Percentiles rank a stretch among this genome's conserved stretches.
Conservation (phyloP, 2,797 vertebrate species). For the Argyrosomus regius region DNA sequence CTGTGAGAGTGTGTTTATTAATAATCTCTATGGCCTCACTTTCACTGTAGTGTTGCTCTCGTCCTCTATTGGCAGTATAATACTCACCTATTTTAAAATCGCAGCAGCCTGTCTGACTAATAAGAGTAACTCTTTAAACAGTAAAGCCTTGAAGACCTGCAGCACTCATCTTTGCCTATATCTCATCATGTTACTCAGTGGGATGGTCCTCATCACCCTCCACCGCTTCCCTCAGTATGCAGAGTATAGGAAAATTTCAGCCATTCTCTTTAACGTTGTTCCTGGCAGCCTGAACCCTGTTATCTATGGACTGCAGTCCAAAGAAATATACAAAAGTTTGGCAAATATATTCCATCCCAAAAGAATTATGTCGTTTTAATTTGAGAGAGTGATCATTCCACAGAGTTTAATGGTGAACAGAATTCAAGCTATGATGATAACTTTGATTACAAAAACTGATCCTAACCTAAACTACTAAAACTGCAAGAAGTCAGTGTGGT, state of each 20-base stretch:
- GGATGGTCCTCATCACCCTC: conserved; percentile 30
- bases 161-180: conserved; percentile 71
- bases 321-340: conserved; percentile 41
- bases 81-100: conserved; percentile 64
- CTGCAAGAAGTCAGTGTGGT: too few species aligned
- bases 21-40: conserved; percentile 67
- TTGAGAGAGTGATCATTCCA: too few species aligned
- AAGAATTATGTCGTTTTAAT: background rate
- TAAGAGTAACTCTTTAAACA: conserved; percentile 67
- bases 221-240: conserved; percentile 57
- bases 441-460: too few species aligned
- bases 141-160: conserved; percentile 73
- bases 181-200: conserved; percentile 47
- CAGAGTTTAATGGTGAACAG: too few species aligned
- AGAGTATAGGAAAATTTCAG: conserved; percentile 42
- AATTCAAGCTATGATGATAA: too few species aligned
- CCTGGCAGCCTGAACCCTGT: conserved; percentile 61
- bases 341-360: background rate
- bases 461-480: too few species aligned
- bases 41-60: conserved; percentile 55
- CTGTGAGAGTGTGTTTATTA: conserved; percentile 79
- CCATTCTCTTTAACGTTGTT: conserved; percentile 42
- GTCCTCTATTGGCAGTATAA: conserved; percentile 50
- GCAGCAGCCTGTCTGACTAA: conserved; percentile 50
- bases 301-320: conserved; percentile 69